Percentiles rank a stretch among this genome's conserved stretches.
Conservation (phyloP, 2,888 invertebrate genomes). For the Mechanitis mazaeus region DNA sequence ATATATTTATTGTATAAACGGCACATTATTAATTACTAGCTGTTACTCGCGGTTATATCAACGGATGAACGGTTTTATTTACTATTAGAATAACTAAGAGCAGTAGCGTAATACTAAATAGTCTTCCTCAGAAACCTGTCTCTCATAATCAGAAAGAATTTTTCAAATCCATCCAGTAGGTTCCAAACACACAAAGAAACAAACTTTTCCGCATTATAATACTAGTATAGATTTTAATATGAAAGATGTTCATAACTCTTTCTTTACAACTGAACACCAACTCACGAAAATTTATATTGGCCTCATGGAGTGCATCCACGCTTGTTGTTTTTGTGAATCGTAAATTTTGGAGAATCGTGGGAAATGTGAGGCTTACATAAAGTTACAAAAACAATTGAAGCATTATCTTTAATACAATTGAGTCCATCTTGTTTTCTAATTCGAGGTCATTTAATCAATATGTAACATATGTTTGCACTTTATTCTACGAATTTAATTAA, state of each 20-base stretch:
- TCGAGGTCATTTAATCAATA: not conserved
- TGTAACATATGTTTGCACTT: not conserved
- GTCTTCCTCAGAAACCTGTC: too few relatives aligned
- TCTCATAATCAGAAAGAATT: too few relatives aligned
- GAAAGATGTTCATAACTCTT: too few relatives aligned
- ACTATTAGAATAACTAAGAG: too few relatives aligned
- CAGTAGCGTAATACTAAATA: too few relatives aligned
- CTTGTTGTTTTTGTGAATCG: slow-evolving; percentile 48
- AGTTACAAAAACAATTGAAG: slow-evolving; percentile 3
- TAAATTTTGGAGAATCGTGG: slow-evolving; percentile 47
- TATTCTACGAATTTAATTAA: not conserved
- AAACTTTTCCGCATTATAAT: too few relatives aligned
- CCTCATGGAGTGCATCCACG: slow-evolving; percentile 41
- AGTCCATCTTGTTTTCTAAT: slow-evolving; percentile 2
- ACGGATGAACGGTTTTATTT: too few relatives aligned
- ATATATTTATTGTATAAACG: not conserved
- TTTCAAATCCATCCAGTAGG: too few relatives aligned
- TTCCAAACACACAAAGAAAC: too few relatives aligned
- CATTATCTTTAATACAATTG: not conserved
- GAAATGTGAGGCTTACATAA: slow-evolving; percentile 32
- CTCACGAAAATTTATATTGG: slow-evolving; percentile 39
- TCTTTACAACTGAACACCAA: too few relatives aligned
- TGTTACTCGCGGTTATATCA: too few relatives aligned
- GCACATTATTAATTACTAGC: not conserved
- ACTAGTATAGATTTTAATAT: not conserved